phyloP scores from a whole-genome alignment of 2,888 invertebrate species.

The Cyclophora punctaria region DNA sequence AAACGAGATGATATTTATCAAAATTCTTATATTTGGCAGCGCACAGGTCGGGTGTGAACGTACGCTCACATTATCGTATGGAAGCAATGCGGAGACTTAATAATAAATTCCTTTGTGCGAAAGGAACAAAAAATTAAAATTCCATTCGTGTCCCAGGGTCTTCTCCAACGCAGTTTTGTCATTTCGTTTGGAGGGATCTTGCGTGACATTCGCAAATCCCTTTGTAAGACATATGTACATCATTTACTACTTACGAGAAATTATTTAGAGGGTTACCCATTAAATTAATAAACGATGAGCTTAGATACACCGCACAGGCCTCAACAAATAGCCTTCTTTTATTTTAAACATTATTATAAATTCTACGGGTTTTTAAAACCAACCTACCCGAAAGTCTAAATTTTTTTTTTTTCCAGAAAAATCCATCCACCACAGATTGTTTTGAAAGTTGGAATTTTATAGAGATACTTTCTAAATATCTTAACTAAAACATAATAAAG shows the following conservation, averaged over 20 bases:
- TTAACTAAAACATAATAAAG: too few relatives aligned
- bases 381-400: too few relatives aligned
- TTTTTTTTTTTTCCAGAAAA: too few relatives aligned
- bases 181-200: slow-evolving; percentile 54
- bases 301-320: too few relatives aligned
- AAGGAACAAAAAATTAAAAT: slow-evolving; percentile 67
- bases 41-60: slow-evolving; percentile 42
- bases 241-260: slow-evolving; percentile 19
- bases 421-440: too few relatives aligned
- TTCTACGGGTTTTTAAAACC: too few relatives aligned
- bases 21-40: slow-evolving; percentile 32
- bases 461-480: too few relatives aligned
- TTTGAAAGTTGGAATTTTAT: too few relatives aligned
- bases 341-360: too few relatives aligned
- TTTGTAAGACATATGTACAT: slow-evolving; percentile 15
- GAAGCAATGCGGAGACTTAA: slow-evolving; percentile 52
- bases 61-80: slow-evolving; percentile 49
- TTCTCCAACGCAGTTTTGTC: slow-evolving; percentile 55
- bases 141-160: slow-evolving; percentile 50
- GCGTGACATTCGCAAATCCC: slow-evolving; percentile 54
- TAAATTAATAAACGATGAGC: too few relatives aligned
- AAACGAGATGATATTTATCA: slow-evolving; percentile 40
- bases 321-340: too few relatives aligned
- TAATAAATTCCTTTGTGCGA: slow-evolving; percentile 65
- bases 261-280: too few relatives aligned